Base-by-base conservation (phyloP, 1,140 invertebrate species). In the Neodiprion virginianus region DNA sequence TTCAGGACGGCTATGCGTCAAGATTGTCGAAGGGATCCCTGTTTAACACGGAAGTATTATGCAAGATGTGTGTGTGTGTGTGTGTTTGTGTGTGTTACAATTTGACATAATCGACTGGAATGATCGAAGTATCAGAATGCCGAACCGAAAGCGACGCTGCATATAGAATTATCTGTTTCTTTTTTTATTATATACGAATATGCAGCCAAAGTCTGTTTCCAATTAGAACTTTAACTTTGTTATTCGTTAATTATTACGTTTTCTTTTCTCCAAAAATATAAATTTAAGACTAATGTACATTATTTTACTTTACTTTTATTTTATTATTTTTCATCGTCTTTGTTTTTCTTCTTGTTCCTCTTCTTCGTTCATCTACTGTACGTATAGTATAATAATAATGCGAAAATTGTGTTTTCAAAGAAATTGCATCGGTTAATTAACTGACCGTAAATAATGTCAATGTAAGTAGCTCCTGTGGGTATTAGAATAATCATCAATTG, bases 251-350 rank as follows among this genome's bases (percentile, higher is more conserved):
- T 40, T 40, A 40, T 77, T 80, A 78, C 80, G 79, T 76, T 75
- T 74, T 75, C 78, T 76, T 78, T 80, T 73, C 80, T 85, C 86
- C 85, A 87, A 87, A 87, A 87, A 86, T 87, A 86, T 85, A 86
- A 86, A 85, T 87, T 86, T 82, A 80, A 81, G 65, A 76, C 69
- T 81, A 80, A 82, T 85, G 76, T 82, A 85, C 81, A 83, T 76
- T 84, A 82, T 69, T 69, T 28, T 69, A 12, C 8, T 14, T 65
- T 65, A 65, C 12, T 14, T 65, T 14, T 65, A 65, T 65, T 21
- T 14, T 65, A 65, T 65, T 14, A 65, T 14, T 48, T 70, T 48
- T 48, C 47, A 53, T 72, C 28, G 11, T 66, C 65, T 61, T 21
- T 14, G 65, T 28, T 23, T 72, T 72, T 61, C 48, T 23, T 72